Base-by-base conservation (phyloP, 1,140 invertebrate genomes). In the Diuraphis noxia region DNA sequence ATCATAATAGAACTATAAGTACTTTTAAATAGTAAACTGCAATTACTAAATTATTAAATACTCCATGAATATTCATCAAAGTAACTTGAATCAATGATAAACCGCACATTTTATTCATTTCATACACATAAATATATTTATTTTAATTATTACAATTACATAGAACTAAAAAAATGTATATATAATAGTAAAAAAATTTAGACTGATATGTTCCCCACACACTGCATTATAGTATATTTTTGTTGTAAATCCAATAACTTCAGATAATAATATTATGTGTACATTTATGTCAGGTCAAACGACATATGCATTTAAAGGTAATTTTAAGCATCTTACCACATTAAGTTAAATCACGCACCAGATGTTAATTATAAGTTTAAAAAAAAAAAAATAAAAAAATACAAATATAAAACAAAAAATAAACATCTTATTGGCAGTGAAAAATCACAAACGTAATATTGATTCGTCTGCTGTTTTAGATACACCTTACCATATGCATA, bases 401-500 rank as follows among this genome's bases (percentile, higher is more conserved):
- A 91, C 88, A 90, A 89, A 3, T 63, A 88, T 36, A 72, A 88
- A 88, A 52, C 86, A 56, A 34, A 88, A 89, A 36, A 88, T 63
- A 72, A 90, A 90, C 72, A 90, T 79, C 63, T 46, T 72, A 23
- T 49, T 91, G 89, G 89, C 89, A 91, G 89, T 91, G 89, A 91
- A 90, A 79, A 79, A 91, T 82, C 43, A 91, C 89, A 91, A 49
- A 91, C 43, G 7, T 82, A n/a, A 72, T 72, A 90, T 90, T 23
- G n/a, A 91, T 91, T 82, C 1, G 23, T 91, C 77, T 81, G 77
- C n/a, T 88, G 38, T 88, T 56, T 25, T 56, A 88, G 34, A 90
- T 77, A 91, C 43, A 82, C 89, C 34, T 91, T 91, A 91, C 89
- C 89, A 91, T 90, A 89, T 90, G 40, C 46, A 77, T 90, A 91